Conservation (phyloP, 2,797 vertebrate genomes). For the Odontamblyopus rebecca region DNA sequence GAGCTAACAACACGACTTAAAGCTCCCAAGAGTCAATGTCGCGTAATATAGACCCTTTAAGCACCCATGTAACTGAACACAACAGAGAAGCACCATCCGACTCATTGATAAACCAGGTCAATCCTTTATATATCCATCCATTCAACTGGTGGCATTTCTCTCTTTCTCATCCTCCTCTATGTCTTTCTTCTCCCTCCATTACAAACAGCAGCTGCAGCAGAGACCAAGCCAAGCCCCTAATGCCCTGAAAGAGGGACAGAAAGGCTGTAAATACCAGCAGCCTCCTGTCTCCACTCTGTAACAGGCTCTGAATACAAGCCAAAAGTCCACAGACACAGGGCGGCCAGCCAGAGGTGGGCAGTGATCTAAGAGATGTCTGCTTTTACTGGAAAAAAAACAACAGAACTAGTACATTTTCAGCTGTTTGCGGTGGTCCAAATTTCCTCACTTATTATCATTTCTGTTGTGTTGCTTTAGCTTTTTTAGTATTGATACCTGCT, state of each 20-base stretch:
- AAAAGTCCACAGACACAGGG: not conserved
- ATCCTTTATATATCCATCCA: conserved; percentile 8
- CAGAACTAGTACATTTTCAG: not conserved
- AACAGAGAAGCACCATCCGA: not conserved
- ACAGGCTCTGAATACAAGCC: conserved; percentile 12
- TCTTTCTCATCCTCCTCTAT: conserved; percentile 17
- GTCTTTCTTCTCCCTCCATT: conserved; percentile 39
- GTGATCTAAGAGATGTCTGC: not conserved
- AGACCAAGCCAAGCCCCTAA: conserved; percentile 17
- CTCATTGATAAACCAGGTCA: conserved; percentile 13
- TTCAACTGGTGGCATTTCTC: conserved; percentile 26
- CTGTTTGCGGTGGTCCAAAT: too few relatives aligned
- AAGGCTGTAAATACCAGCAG: conserved; percentile 28
- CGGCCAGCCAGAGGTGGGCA: conserved; percentile 1
- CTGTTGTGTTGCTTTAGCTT: too few relatives aligned
- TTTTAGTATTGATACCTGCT: too few relatives aligned
- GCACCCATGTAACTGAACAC: not conserved
- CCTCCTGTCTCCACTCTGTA: conserved; percentile 13
- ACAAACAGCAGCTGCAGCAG: conserved; percentile 19
- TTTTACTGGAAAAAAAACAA: not conserved
- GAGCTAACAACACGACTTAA: too few relatives aligned
- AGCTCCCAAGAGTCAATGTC: too few relatives aligned
- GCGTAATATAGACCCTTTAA: not conserved
- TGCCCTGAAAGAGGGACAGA: conserved; percentile 21
- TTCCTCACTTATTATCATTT: too few relatives aligned